phyloP scores from a whole-genome alignment of 2,888 invertebrate species.

The Eupelmus urozonus region DNA sequence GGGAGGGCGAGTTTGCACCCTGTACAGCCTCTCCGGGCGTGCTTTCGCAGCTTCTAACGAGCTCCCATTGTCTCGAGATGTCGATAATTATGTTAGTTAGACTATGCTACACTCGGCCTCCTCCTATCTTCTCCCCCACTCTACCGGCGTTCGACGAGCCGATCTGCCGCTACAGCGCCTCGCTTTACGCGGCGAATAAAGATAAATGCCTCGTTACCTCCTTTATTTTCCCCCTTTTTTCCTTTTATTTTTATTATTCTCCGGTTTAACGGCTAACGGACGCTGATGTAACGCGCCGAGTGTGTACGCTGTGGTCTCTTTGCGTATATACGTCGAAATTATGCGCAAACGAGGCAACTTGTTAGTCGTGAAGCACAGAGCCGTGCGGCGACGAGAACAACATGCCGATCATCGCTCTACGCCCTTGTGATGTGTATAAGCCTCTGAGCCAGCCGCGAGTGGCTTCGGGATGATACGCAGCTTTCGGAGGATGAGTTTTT shows the following conservation, averaged over 20 bases:
- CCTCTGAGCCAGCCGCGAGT: too few relatives aligned
- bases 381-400: background rate
- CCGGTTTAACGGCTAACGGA: too few relatives aligned
- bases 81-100: conserved; percentile 71
- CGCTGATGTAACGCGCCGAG: too few relatives aligned
- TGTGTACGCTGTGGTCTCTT: background rate
- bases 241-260: too few relatives aligned
- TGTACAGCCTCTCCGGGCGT: background rate
- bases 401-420: conserved; percentile 23
- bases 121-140: conserved; percentile 37
- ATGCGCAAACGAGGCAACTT: conserved; percentile 60
- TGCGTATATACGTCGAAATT: conserved; percentile 51
- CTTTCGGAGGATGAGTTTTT: too few relatives aligned
- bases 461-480: too few relatives aligned
- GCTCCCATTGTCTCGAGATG: conserved; percentile 70
- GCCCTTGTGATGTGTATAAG: background rate
- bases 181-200: conserved; percentile 12
- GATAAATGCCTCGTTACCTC: conserved; percentile 1
- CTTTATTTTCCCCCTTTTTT: background rate
- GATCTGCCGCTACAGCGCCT: background rate
- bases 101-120: conserved; percentile 1
- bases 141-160: background rate
- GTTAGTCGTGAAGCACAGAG: conserved; percentile 34
- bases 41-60: conserved; percentile 68
- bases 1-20: conserved; percentile 24